These are phyloP conservation scores for Meloidogyne chitwoodi DNA, from an alignment of 1,140 invertebrate genomes.

Conservation along the genomic window DNA sequence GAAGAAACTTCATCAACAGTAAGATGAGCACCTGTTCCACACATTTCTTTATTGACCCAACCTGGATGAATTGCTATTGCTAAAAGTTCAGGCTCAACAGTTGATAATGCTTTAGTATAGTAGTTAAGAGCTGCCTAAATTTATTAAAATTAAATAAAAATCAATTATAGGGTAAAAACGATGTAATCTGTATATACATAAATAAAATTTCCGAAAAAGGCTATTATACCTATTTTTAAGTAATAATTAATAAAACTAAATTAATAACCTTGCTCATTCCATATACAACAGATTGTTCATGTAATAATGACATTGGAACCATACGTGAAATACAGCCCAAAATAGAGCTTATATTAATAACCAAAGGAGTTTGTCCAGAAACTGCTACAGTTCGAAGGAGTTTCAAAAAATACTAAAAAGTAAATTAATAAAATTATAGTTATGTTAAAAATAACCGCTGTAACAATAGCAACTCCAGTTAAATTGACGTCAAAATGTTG, in stretches of 20 bases:
- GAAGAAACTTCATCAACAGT: constrained; percentile 1
- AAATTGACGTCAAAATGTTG: constrained; percentile 35
- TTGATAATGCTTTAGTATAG: constrained; percentile 19
- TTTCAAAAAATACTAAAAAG: constrained; percentile 19
- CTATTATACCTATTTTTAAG: too few relatives aligned
- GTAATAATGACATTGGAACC: neutral
- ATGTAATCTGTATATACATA: too few relatives aligned
- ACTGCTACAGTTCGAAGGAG: constrained; percentile 22
- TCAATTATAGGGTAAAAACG: too few relatives aligned
- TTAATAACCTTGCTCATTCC: constrained; percentile 29
- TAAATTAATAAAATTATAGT: neutral
- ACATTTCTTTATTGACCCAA: constrained; percentile 25
- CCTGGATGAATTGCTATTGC: constrained; percentile 16
- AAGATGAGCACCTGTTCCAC: neutral
- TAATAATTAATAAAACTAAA: too few relatives aligned
- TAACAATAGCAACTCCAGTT: constrained; percentile 16
- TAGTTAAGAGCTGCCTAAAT: constrained; percentile 21
- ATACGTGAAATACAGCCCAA: constrained; percentile 16
- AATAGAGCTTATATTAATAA: constrained; percentile 29
- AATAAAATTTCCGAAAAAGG: too few relatives aligned
- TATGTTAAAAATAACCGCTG: constrained; percentile 24
- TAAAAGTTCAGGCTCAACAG: constrained; percentile 9
- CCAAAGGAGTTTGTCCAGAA: constrained; percentile 6
- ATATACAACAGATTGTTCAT: constrained; percentile 13
- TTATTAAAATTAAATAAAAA: neutral